Conservation (phyloP, 2,888 invertebrate genomes). For the Drosophila basisetae region DNA sequence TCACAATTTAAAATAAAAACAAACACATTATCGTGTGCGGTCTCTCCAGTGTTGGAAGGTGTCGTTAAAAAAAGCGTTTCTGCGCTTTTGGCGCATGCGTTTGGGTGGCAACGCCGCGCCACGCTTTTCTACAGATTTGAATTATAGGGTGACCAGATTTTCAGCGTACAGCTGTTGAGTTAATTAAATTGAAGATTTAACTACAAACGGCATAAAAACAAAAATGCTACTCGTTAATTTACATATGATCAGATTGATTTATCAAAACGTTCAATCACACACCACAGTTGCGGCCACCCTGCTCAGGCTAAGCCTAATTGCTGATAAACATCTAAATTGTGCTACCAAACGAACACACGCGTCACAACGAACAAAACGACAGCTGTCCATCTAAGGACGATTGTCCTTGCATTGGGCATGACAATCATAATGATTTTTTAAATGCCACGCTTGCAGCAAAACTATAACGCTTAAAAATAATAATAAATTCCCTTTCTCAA, state of each 20-base stretch:
- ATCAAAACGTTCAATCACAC: slow-evolving; percentile 67
- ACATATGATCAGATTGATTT: slow-evolving; percentile 76
- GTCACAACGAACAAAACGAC: slow-evolving; percentile 41
- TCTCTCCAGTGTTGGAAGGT: slow-evolving; percentile 34
- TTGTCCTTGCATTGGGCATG: slow-evolving; percentile 44
- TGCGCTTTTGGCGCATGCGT: background rate
- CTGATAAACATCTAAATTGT: slow-evolving; percentile 76
- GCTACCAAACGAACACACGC: slow-evolving; percentile 56
- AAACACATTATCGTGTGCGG: slow-evolving; percentile 32
- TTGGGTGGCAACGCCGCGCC: slow-evolving; percentile 16
- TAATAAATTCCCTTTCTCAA: slow-evolving; percentile 58
- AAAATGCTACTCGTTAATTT: slow-evolving; percentile 53
- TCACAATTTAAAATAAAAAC: slow-evolving; percentile 4
- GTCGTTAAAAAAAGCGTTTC: slow-evolving; percentile 9
- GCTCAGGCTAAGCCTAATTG: slow-evolving; percentile 73
- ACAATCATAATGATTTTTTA: slow-evolving; percentile 75
- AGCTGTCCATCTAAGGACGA: slow-evolving; percentile 59
- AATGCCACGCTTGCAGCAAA: slow-evolving; percentile 65
- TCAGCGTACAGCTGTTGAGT: slow-evolving; percentile 57
- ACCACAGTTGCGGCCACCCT: slow-evolving; percentile 46
- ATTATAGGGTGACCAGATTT: slow-evolving; percentile 21
- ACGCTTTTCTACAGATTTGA: slow-evolving; percentile 10
- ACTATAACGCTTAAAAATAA: slow-evolving; percentile 69
- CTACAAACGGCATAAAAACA: slow-evolving; percentile 27
- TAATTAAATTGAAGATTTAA: slow-evolving; percentile 63